Evolutionary conservation across 2,113 vertebrate genomes (phyloP).

Genomic region (Ammodytes dubius): DNA sequence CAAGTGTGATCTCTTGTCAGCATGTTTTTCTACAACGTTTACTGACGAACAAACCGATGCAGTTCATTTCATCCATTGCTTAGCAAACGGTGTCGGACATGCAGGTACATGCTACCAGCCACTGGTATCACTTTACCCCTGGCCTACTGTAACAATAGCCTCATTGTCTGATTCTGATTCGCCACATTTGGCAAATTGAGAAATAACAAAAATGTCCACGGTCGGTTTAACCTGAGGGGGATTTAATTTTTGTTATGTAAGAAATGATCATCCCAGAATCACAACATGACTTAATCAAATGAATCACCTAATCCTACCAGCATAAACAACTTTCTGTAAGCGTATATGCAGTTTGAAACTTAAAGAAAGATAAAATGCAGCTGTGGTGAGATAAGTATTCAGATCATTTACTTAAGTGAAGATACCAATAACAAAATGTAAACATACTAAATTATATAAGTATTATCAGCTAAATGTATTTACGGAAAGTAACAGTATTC

Average conservation of each 20-base stretch:
- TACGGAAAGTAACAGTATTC: too few species aligned
- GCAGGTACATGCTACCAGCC: slow-evolving; percentile 1
- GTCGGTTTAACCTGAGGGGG: slow-evolving; percentile 10
- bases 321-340: not conserved
- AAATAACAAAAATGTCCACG: not conserved
- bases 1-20: not conserved
- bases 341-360: not conserved
- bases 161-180: not conserved
- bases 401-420: too few species aligned
- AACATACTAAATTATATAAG: too few species aligned
- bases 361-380: not conserved
- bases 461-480: too few species aligned
- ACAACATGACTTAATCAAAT: not conserved
- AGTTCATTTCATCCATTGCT: not conserved
- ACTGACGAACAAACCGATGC: not conserved
- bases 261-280: not conserved
- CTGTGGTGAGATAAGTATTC: not conserved
- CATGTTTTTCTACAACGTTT: not conserved
- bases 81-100: not conserved
- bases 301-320: too few species aligned
- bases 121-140: not conserved
- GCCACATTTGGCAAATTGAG: not conserved
- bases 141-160: not conserved
- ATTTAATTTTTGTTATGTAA: not conserved
- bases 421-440: too few species aligned